These are phyloP conservation scores for Pogonomyrmex barbatus DNA, from an alignment of 1,140 invertebrate species.

Conservation along the genomic window DNA sequence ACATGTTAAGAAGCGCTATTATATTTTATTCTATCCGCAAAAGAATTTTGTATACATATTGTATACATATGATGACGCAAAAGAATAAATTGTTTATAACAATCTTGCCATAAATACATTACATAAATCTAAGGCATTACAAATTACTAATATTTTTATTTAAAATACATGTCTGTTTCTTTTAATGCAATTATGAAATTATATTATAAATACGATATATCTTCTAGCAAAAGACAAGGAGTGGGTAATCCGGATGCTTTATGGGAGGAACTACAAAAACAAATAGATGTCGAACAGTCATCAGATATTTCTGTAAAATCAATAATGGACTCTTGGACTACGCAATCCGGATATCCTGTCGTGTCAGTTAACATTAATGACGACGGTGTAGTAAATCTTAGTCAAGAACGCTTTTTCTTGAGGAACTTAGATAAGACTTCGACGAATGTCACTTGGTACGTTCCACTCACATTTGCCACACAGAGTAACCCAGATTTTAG, in stretches of 20 bases:
- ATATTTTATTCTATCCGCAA: too few species aligned
- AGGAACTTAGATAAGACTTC: too few species aligned
- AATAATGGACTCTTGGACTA: constrained; percentile 91
- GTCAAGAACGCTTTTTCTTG: too few species aligned
- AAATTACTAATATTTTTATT: neutral
- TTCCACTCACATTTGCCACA: too few species aligned
- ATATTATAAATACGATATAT: neutral
- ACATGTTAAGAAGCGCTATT: too few species aligned
- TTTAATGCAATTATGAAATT: neutral
- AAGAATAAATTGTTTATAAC: neutral
- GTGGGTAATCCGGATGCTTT: constrained; percentile 88
- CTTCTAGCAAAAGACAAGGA: constrained; percentile 13
- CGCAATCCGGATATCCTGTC: constrained; percentile 85
- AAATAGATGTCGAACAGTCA: constrained; percentile 78
- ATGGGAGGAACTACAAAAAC: constrained; percentile 87
- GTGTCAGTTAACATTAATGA: too few species aligned
- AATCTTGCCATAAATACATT: neutral
- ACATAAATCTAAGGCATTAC: neutral
- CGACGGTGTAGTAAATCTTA: too few species aligned
- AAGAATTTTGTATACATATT: too few species aligned
- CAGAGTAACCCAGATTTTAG: too few species aligned
- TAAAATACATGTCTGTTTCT: neutral
- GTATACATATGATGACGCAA: neutral
- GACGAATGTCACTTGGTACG: too few species aligned
- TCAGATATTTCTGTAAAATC: constrained; percentile 79